A percentile compares a stretch with the other conserved stretches of the same genome.
phyloP scores from a whole-genome alignment of 2,113 vertebrate genomes.

The Oostethus manadensis region DNA sequence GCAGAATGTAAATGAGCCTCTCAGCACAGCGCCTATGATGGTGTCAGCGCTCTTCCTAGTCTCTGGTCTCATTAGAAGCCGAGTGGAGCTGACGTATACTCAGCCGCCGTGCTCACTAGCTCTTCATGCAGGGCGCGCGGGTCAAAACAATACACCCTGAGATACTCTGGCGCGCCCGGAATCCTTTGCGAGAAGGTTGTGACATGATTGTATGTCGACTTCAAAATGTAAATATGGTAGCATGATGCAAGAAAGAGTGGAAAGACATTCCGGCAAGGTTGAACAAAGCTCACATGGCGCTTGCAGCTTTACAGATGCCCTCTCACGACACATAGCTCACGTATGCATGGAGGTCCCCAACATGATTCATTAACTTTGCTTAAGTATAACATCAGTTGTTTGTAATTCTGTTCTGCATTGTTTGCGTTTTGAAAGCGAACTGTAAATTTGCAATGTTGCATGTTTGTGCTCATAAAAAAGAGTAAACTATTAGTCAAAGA shows the following conservation, averaged over 20 bases:
- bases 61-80: conserved; percentile 57
- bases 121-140: conserved; percentile 41
- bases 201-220: neutral
- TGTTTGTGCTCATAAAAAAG: too few relatives aligned
- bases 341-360: too few relatives aligned
- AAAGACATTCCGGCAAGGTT: neutral
- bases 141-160: conserved; percentile 48
- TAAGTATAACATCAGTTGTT: too few relatives aligned
- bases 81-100: conserved; percentile 58
- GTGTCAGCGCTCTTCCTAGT: conserved; percentile 54
- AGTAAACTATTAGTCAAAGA: too few relatives aligned
- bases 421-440: too few relatives aligned
- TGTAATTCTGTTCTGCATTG: too few relatives aligned
- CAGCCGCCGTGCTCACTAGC: conserved; percentile 42
- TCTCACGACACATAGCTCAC: neutral
- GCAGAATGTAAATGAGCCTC: conserved; percentile 62
- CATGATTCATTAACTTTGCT: too few relatives aligned
- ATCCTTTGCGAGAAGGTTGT: neutral
- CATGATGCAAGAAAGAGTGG: neutral
- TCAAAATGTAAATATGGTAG: conserved; percentile 1
- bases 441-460: too few relatives aligned
- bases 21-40: conserved; percentile 42
- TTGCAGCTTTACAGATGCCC: neutral
- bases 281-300: neutral
- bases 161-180: conserved; percentile 19